A percentile compares a stretch with the other conserved stretches of the same genome.
These are phyloP conservation scores for Eremophila alpestris DNA, from an alignment of 2,797 vertebrate species.

Conservation along the genomic window DNA sequence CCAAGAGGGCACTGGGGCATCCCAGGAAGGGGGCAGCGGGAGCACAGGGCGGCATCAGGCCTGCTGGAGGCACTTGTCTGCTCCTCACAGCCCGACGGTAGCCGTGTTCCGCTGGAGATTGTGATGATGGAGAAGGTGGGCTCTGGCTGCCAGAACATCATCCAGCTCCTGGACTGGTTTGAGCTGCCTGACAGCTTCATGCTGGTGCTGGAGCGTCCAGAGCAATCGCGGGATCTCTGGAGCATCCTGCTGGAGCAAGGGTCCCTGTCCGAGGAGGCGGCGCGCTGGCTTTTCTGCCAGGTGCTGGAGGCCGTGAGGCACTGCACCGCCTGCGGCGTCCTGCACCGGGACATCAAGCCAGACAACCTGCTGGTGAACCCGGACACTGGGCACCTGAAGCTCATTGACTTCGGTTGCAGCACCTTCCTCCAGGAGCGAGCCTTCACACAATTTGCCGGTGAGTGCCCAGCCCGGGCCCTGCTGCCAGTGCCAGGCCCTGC, in stretches of 20 bases:
- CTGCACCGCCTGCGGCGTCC: not conserved
- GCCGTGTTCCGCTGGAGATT: not conserved
- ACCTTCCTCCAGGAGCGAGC: no score
- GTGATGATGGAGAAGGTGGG: not conserved
- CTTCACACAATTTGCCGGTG: no score
- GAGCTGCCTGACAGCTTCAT: not conserved
- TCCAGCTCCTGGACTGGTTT: not conserved
- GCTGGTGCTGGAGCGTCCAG: not conserved
- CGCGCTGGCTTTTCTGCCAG: not conserved
- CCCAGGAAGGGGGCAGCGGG: no score
- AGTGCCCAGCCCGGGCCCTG: not conserved
- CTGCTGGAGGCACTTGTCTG: not conserved
- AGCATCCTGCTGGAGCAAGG: no score
- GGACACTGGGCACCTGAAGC: not conserved
- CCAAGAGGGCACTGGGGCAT: no score
- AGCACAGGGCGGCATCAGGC: no score
- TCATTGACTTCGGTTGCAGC: no score
- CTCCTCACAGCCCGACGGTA: not conserved
- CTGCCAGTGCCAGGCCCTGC: no score
- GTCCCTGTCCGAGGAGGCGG: not conserved
- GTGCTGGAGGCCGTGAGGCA: not conserved
- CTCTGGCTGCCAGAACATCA: not conserved
- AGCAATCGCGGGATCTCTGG: not conserved
- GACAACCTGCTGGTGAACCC: not conserved
- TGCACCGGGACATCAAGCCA: not conserved